Evolutionary conservation across 2,888 invertebrate genomes (phyloP), one percentile per base, ranked within the genome.

Genomic region (Limnephilus marmoratus): DNA sequence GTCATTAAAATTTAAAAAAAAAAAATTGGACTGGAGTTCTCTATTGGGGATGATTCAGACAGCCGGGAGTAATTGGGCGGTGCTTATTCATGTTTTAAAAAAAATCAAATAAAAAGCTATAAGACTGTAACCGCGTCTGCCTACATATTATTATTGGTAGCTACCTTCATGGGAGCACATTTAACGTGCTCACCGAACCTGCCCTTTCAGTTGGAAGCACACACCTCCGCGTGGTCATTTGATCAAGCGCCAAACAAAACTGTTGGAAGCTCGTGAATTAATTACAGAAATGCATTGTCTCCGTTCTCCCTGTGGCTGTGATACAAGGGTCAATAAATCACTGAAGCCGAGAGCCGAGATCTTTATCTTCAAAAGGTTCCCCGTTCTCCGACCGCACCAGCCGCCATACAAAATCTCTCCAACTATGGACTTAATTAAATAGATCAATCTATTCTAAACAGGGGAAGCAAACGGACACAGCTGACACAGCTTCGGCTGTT

Each of bases 271-370:
- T 68, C 24, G 4, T 68, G 68, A 68, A 68, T 68, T 68, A 68
- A 68, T 68, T 68, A 68, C 68, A 68, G 9, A 68, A 89, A 81
- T 81, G 80, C 80, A 89, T 89, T 89, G 88, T 89, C 80, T 37
- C 80, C 34, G 11, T 81, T 80, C 80, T 88, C 88, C 53, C 68
- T 68, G 31, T 49, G 37, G 18, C 80, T 81, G 31, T 41, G 81
- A 89, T 81, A 89, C 81, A 89, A 80, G 31, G 88, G 81, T 89
- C 81, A 89, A 89, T 89, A 89, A 89, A 89, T 89, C 80, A 89
- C 80, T 12, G 41, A 81, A 80, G n/a, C 37, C 68, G 12, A 68
- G 88, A 80, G 37, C 37, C 68, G 12, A 68, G 88, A 89, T 89
- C 80, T 41, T 12, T 89, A 89, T 81, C 88, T 89, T 37, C 37